Evolutionary conservation across 2,797 vertebrate species (phyloP).

Genomic region (Morus bassanus): DNA sequence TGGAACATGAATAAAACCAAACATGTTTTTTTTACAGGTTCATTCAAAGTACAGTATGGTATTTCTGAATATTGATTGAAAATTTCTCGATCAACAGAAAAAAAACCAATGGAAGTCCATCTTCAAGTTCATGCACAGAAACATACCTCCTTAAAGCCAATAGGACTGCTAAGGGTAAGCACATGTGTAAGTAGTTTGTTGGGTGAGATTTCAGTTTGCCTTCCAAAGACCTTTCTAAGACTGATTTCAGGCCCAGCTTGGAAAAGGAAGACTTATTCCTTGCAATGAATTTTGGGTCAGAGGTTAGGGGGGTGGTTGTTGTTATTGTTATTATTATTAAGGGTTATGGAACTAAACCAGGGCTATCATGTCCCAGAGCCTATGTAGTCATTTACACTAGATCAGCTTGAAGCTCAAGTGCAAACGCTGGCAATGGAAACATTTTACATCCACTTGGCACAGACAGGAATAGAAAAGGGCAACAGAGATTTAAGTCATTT

Average conservation of each 20-base stretch:
- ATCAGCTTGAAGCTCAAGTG: neutral
- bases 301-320: neutral
- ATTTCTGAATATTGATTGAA: neutral
- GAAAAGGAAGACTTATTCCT: neutral
- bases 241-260: neutral
- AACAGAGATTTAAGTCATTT: neutral
- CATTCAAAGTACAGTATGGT: neutral
- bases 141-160: neutral
- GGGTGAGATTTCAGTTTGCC: neutral
- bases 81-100: neutral
- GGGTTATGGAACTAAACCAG: neutral
- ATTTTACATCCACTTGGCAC: neutral
- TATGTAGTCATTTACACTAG: neutral
- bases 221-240: neutral
- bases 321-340: neutral
- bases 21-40: neutral
- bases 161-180: neutral
- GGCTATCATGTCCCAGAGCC: fast-evolving
- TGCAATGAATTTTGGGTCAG: neutral
- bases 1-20: neutral
- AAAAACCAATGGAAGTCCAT: fast-evolving
- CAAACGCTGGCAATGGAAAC: neutral
- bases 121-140: neutral
- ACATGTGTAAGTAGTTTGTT: neutral
- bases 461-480: neutral